phyloP scores from a whole-genome alignment of 2,888 invertebrate genomes.

The Tipula helvola region DNA sequence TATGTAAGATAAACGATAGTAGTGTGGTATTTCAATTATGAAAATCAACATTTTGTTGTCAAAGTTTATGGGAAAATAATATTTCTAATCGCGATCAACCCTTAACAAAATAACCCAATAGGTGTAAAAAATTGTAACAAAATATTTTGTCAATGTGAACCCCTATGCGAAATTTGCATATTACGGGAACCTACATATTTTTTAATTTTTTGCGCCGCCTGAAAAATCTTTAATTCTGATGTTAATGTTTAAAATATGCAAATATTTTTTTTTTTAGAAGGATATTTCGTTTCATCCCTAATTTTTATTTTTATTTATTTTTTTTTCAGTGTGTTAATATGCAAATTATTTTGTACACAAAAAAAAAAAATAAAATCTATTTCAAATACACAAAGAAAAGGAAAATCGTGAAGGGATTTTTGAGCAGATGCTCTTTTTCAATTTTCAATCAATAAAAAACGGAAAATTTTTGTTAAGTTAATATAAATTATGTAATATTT shows the following conservation, averaged over 20 bases:
- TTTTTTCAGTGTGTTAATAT: not conserved
- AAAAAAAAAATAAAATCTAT: not conserved
- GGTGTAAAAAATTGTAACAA: not conserved
- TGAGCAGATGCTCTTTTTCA: not conserved
- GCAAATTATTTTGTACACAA: not conserved
- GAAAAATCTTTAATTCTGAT: not conserved
- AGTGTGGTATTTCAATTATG: too few relatives aligned
- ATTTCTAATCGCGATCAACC: not conserved
- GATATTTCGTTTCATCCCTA: not conserved
- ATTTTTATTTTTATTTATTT: not conserved
- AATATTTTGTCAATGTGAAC: not conserved
- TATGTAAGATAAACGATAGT: too few relatives aligned
- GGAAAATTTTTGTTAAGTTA: not conserved
- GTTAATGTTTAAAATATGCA: not conserved
- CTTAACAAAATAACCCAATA: not conserved
- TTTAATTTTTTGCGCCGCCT: not conserved
- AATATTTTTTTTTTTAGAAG: not conserved
- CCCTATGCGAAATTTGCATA: not conserved
- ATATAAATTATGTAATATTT: not conserved
- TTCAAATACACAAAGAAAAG: not conserved
- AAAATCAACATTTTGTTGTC: too few relatives aligned
- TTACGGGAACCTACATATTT: not conserved
- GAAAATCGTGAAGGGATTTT: not conserved
- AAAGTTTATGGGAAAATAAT: too few relatives aligned
- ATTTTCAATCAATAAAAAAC: not conserved